Percentiles rank a stretch among this genome's conserved stretches.
Evolutionary conservation across 64 coral and sea anemone species (phyloP).

Genomic region (Montipora foliosa): DNA sequence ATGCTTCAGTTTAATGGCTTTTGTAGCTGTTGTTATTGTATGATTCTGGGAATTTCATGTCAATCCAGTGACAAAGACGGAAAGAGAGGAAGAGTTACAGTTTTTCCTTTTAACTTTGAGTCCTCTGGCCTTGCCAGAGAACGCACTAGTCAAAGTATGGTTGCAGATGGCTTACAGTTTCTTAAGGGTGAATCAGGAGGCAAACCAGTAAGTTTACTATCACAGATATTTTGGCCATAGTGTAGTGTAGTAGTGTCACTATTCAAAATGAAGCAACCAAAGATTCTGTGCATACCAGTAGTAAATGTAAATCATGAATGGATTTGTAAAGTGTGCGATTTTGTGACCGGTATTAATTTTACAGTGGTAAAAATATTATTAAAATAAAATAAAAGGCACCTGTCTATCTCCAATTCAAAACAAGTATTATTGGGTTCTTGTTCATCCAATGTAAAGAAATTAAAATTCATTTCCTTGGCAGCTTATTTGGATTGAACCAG

Average conservation of each 20-base stretch:
- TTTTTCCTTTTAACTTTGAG: slow-evolving; percentile 33
- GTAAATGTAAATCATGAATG: background rate
- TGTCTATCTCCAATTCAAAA: background rate
- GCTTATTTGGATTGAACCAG: background rate
- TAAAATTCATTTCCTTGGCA: background rate
- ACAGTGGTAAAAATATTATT: background rate
- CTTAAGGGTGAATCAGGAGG: background rate
- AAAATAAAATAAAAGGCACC: background rate
- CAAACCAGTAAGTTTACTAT: background rate
- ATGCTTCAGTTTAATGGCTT: too few species aligned
- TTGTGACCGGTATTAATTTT: background rate
- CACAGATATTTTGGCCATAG: background rate
- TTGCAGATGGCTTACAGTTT: slow-evolving; percentile 21
- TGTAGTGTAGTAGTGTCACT: slow-evolving; percentile 1
- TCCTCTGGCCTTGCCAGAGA: background rate
- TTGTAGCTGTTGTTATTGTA: too few species aligned
- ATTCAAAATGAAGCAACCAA: slow-evolving; percentile 1
- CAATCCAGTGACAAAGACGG: slow-evolving; percentile 20
- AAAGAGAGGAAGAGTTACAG: background rate
- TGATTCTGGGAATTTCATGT: background rate
- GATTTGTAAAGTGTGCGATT: slow-evolving; percentile 1
- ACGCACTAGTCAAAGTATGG: background rate
- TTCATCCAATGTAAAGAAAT: background rate
- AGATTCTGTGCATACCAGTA: slow-evolving; percentile 1
- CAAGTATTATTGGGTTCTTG: slow-evolving; percentile 1